Percentiles rank a stretch among this genome's conserved stretches.
Evolutionary conservation across 2,113 vertebrate species (phyloP).

Genomic region (Platysteira castanea): DNA sequence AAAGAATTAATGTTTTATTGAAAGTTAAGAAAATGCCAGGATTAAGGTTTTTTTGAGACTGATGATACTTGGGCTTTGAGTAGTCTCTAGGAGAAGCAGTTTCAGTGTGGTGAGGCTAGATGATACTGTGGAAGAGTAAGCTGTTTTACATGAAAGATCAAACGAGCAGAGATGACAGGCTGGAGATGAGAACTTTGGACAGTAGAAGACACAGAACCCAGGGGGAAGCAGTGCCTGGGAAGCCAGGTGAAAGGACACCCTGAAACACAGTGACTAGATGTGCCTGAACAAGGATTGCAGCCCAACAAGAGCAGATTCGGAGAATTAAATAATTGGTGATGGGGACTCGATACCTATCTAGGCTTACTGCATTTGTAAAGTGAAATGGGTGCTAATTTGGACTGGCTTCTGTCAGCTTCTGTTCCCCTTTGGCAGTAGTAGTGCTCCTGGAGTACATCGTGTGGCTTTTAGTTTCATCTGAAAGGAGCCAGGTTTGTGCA

Average conservation of each 20-base stretch:
- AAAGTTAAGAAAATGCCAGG: not conserved
- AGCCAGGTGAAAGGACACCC: not conserved
- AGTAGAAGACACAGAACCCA: not conserved
- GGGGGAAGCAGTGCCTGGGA: not conserved
- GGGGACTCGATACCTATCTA: not conserved
- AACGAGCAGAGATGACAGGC: not conserved
- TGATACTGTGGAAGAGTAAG: not conserved
- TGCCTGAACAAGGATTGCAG: not conserved
- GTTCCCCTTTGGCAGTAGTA: not conserved
- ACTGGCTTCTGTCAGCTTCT: not conserved
- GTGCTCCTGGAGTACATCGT: not conserved
- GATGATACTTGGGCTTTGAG: not conserved
- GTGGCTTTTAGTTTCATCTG: not conserved
- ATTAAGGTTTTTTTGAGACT: not conserved
- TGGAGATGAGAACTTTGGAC: not conserved
- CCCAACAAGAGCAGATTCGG: not conserved
- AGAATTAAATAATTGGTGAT: not conserved
- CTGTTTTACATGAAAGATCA: not conserved
- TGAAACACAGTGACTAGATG: not conserved
- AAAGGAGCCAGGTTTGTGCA: not conserved
- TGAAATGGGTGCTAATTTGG: not conserved
- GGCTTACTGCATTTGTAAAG: not conserved
- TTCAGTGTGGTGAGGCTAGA: not conserved
- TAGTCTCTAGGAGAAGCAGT: not conserved
- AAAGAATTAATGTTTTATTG: not conserved